Evolutionary conservation across 2,888 invertebrate genomes (phyloP), one percentile per base, ranked within the genome.

Genomic region (Drosophila ustulata): DNA sequence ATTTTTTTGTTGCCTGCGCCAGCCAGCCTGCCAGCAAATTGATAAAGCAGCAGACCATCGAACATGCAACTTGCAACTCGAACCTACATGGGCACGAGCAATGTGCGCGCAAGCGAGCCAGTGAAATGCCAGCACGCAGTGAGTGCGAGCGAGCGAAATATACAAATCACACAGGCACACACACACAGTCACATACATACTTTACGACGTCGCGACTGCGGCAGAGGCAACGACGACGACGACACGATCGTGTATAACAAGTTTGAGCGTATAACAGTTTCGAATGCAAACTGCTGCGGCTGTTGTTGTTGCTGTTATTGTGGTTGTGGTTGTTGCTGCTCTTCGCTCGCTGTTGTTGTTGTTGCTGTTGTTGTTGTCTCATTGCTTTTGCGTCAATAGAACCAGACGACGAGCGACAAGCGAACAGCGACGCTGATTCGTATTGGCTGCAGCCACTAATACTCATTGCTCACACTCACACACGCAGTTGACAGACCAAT

Each of bases 371-470:
- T 66, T 72, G 72, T 68, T 78, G 80, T 71, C 80, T 76, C 83
- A 80, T 75, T 80, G 80, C 81, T 83, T 86, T 81, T 78, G 79
- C 76, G 79, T 76, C 80, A 87, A 85, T 87, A 87, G 84, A 87
- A 85, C 84, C 73, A 74, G 39, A 71, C 66, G 61, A 53, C 75
- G 55, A 45, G 43, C 67, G 39, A 52, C 51, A 37, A 18, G 18
- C 18, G 18, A 18, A 55, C 71, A 34, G 67, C 73, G 62, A 61
- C 75, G 80, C 75, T 73, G 80, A 83, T 85, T 85, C 85, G 85
- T 85, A 85, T 85, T 86, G 85, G 85, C 88, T 86, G 85, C 88
- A 86, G 70, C 81, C 85, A 75, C 85, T 72, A 84, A 85, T 69
- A 82, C 88, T 85, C 82, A 86, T 85, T 85, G 82, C 85, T 69